These are phyloP conservation scores for Lydus trimaculatus DNA, from an alignment of 2,888 invertebrate genomes.

Conservation along the genomic window DNA sequence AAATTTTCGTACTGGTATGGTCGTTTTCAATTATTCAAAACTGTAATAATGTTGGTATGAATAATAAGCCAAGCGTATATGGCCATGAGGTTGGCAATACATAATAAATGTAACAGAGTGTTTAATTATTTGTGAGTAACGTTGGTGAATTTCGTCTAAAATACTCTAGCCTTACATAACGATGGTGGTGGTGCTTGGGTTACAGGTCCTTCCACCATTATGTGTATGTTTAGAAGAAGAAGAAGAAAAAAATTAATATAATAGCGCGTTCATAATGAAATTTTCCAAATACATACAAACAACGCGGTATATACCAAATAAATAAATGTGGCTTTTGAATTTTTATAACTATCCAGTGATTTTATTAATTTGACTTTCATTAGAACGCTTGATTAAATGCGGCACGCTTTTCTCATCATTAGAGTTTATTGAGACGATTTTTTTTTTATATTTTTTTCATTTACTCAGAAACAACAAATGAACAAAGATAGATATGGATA, in stretches of 20 bases:
- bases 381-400: constrained; percentile 51
- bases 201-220: not conserved
- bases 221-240: not conserved
- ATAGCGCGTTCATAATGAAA: too few relatives aligned
- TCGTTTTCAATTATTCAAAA: constrained; percentile 53
- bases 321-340: too few relatives aligned
- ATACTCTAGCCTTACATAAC: not conserved
- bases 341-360: not conserved
- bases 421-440: constrained; percentile 41
- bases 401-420: constrained; percentile 25
- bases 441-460: constrained; percentile 41
- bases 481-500: not conserved
- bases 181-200: not conserved
- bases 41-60: constrained; percentile 60
- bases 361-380: constrained; percentile 44
- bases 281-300: too few relatives aligned
- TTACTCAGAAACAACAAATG: constrained; percentile 18
- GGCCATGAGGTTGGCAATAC: constrained; percentile 56
- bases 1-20: constrained; percentile 9
- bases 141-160: constrained; percentile 40
- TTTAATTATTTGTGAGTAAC: constrained; percentile 55
- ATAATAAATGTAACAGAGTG: constrained; percentile 55
- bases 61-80: constrained; percentile 58
- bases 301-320: too few relatives aligned
- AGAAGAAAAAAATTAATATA: too few relatives aligned